phyloP scores from a whole-genome alignment of 2,113 vertebrate genomes.

The Syngnathus scovelli region DNA sequence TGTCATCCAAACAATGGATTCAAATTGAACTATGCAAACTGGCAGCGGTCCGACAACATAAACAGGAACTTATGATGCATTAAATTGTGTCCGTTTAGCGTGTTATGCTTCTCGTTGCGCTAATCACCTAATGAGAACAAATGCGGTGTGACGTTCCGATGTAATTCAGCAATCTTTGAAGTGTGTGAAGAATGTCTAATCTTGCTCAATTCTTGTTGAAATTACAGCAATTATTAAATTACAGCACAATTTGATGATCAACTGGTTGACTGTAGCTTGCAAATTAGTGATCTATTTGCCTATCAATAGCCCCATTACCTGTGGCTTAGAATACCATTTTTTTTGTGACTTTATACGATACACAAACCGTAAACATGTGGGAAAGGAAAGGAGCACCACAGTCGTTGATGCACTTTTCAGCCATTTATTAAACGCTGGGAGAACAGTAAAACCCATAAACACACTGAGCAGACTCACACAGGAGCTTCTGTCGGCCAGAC shows the following conservation, averaged over 20 bases:
- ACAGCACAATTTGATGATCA: neutral
- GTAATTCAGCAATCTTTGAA: neutral
- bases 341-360: too few species aligned
- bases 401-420: too few species aligned
- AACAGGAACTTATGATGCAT: slow-evolving; percentile 48
- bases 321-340: too few species aligned
- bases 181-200: neutral
- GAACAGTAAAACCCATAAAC: too few species aligned
- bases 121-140: slow-evolving; percentile 17
- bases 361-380: too few species aligned
- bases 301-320: too few species aligned
- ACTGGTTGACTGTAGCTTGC: neutral
- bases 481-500: too few species aligned
- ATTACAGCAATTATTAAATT: slow-evolving; percentile 1
- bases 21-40: slow-evolving; percentile 39
- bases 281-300: neutral
- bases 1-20: slow-evolving; percentile 39
- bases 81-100: slow-evolving; percentile 29
- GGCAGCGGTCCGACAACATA: slow-evolving; percentile 37
- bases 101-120: slow-evolving; percentile 29
- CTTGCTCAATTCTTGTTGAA: neutral
- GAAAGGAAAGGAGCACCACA: too few species aligned
- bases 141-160: neutral
- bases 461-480: too few species aligned
- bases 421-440: too few species aligned